A percentile compares a stretch with the other conserved stretches of the same genome.
Evolutionary conservation across 2,113 vertebrate species (phyloP).

Genomic region (Ptilorrhoa leucosticta): DNA sequence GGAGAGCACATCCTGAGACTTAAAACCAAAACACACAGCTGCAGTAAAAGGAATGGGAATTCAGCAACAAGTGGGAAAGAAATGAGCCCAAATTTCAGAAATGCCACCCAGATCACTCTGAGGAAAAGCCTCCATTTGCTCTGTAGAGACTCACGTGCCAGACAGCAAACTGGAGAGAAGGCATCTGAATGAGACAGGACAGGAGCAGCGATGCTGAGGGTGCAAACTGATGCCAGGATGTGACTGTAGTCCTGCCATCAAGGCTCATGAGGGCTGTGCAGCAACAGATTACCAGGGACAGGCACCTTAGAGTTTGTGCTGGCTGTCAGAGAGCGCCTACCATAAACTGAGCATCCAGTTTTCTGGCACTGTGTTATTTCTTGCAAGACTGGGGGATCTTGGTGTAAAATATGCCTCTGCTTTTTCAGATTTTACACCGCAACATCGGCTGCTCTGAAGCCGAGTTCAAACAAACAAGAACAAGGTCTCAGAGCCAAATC

Average conservation of each 20-base stretch:
- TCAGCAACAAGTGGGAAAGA: neutral
- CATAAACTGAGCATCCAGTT: neutral
- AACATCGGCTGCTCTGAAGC: neutral
- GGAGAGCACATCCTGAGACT: neutral
- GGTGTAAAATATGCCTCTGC: neutral
- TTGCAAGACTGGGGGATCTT: neutral
- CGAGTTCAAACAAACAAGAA: fast-evolving
- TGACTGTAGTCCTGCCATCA: neutral
- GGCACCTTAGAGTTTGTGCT: neutral
- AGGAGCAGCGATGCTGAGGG: fast-evolving
- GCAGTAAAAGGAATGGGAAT: neutral
- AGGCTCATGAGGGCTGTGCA: neutral
- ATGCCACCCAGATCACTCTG: neutral
- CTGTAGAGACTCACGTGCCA: fast-evolving
- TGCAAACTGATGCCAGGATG: neutral
- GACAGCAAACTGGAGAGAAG: neutral
- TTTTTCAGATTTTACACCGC: neutral
- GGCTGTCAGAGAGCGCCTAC: neutral
- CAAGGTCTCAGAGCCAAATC: neutral
- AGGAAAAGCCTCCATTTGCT: neutral
- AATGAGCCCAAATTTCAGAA: neutral
- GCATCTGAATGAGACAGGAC: neutral
- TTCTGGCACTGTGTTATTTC: neutral
- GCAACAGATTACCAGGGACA: neutral
- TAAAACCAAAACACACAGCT: neutral